phyloP scores from a whole-genome alignment of 2,888 invertebrate genomes.

The Schizotus pectinicornis region DNA sequence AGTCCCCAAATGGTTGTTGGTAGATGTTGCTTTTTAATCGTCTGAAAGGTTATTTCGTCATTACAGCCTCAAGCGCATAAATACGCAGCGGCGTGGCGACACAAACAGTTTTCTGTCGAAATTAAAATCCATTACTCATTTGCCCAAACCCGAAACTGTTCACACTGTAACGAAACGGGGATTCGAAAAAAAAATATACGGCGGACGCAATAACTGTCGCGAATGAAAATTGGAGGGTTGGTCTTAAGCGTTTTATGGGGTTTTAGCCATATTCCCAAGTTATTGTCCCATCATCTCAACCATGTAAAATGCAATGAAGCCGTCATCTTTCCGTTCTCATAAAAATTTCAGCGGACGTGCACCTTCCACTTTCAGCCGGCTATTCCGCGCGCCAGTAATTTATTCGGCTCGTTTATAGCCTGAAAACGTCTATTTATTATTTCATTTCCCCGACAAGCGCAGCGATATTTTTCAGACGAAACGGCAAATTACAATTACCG shows the following conservation, averaged over 20 bases:
- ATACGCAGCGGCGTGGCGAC: no score
- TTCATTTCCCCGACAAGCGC: constrained; percentile 2
- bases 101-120: no score
- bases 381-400: constrained; percentile 3
- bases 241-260: not conserved
- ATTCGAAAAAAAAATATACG: no score
- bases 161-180: no score
- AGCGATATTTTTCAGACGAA: not conserved
- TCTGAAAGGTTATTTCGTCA: no score
- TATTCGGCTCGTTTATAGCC: constrained; percentile 9
- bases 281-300: constrained; percentile 1
- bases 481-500: not conserved
- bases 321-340: constrained; percentile 7
- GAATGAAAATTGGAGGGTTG: not conserved
- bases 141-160: no score
- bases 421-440: constrained; percentile 12
- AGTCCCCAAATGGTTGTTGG: no score
- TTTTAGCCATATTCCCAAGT: not conserved
- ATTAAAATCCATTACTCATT: no score
- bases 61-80: no score
- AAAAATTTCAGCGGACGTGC: constrained; percentile 16
- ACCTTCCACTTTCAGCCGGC: constrained; percentile 12
- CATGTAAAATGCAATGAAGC: constrained; percentile 8
- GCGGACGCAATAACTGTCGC: not conserved
- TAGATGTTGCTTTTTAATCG: no score